These are phyloP conservation scores for Rhynchotus rufescens DNA, from an alignment of 2,797 vertebrate species.

Conservation along the genomic window DNA sequence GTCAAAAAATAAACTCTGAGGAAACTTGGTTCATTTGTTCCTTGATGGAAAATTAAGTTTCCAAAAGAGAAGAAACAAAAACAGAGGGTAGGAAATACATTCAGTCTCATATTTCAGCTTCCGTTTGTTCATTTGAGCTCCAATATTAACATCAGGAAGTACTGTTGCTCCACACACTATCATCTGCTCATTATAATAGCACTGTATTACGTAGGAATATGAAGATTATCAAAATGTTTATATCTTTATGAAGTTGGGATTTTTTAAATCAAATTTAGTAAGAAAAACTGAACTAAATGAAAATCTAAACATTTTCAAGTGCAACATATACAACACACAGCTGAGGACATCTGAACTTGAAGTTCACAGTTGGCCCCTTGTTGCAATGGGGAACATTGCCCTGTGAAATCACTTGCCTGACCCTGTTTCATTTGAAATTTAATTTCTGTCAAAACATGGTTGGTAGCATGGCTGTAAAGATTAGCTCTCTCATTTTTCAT, in stretches of 20 bases:
- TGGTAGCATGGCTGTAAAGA: neutral
- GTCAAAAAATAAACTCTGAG: neutral
- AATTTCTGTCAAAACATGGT: neutral
- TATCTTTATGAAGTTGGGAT: neutral
- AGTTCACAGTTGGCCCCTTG: neutral
- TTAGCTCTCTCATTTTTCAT: neutral
- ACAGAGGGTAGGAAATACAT: neutral
- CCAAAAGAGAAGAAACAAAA: neutral
- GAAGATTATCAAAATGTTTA: neutral
- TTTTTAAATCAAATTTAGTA: neutral
- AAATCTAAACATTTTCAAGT: neutral
- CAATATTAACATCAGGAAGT: neutral
- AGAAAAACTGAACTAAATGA: neutral
- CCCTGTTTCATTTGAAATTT: neutral
- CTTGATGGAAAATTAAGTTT: neutral
- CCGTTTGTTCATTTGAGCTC: neutral
- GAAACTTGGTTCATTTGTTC: neutral
- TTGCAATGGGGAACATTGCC: neutral
- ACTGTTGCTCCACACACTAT: neutral
- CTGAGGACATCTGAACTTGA: neutral
- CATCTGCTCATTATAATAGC: neutral
- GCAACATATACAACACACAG: neutral
- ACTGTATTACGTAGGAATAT: neutral
- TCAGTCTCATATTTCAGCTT: neutral
- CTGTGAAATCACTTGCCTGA: neutral